These are phyloP conservation scores for Acrossocheilus fasciatus DNA, from an alignment of 2,797 vertebrate species.

Conservation along the genomic window DNA sequence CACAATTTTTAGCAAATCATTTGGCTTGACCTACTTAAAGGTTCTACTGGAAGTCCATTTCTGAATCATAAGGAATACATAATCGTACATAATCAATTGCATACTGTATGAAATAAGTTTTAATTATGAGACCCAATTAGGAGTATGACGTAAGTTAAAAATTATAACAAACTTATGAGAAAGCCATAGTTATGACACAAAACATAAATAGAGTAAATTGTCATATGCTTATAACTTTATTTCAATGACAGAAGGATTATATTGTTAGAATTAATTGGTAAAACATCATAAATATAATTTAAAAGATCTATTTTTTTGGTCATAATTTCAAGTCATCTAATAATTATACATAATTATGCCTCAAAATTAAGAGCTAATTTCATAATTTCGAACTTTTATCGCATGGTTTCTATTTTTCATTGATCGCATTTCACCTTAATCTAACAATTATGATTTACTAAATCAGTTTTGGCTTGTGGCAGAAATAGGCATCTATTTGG, in stretches of 20 bases:
- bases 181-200: background rate
- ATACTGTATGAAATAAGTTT: background rate
- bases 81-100: too few species aligned
- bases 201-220: too few species aligned
- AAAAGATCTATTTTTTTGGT: background rate
- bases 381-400: background rate
- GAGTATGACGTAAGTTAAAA: background rate
- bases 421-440: too few species aligned
- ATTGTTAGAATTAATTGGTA: background rate
- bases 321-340: background rate
- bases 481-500: background rate
- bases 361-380: background rate
- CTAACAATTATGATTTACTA: background rate
- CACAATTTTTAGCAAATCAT: background rate
- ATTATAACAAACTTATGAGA: background rate
- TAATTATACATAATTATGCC: background rate
- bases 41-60: background rate
- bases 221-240: background rate
- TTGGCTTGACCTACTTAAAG: background rate
- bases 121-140: too few species aligned
- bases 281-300: background rate
- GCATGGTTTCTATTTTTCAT: background rate
- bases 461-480: background rate
- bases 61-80: background rate
- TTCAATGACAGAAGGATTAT: background rate